phyloP scores from a whole-genome alignment of 92 coral and sea anemone species.

The Siderastrea siderea region DNA sequence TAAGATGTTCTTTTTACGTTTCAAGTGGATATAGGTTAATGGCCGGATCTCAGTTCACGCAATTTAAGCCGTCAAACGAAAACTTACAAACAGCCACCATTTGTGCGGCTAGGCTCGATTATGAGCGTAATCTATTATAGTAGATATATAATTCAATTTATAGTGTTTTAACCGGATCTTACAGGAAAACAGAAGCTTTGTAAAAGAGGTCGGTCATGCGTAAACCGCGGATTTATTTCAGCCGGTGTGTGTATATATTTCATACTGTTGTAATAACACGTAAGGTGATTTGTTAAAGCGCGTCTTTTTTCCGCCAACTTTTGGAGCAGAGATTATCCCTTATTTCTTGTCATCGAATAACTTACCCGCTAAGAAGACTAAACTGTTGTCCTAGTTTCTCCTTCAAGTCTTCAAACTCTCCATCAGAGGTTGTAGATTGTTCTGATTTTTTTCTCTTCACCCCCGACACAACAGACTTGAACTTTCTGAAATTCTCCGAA shows the following conservation, averaged over 20 bases:
- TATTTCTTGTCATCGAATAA: background rate
- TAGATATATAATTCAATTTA: background rate
- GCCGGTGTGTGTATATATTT: slow-evolving; percentile 4
- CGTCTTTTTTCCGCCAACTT: background rate
- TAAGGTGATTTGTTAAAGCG: background rate
- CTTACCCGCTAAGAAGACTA: slow-evolving; percentile 84
- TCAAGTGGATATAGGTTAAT: slow-evolving; percentile 38
- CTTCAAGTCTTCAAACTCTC: slow-evolving; percentile 76
- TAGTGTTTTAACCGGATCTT: background rate
- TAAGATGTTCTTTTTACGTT: slow-evolving; percentile 30
- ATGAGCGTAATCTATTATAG: background rate
- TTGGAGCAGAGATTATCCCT: background rate
- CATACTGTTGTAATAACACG: slow-evolving; percentile 34
- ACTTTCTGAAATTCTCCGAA: slow-evolving; percentile 93
- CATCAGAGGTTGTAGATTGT: slow-evolving; percentile 69
- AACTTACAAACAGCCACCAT: slow-evolving; percentile 1
- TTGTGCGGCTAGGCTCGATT: background rate
- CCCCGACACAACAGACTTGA: slow-evolving; percentile 88
- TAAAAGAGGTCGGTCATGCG: slow-evolving; percentile 1
- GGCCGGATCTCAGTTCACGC: slow-evolving; percentile 19
- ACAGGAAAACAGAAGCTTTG: background rate
- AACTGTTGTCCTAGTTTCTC: slow-evolving; percentile 81
- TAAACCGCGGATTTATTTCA: background rate
- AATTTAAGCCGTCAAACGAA: background rate
- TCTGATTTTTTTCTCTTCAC: slow-evolving; percentile 77